Evolutionary conservation across 2,113 vertebrate species (phyloP).

Genomic region (Poeciliopsis retropinna): DNA sequence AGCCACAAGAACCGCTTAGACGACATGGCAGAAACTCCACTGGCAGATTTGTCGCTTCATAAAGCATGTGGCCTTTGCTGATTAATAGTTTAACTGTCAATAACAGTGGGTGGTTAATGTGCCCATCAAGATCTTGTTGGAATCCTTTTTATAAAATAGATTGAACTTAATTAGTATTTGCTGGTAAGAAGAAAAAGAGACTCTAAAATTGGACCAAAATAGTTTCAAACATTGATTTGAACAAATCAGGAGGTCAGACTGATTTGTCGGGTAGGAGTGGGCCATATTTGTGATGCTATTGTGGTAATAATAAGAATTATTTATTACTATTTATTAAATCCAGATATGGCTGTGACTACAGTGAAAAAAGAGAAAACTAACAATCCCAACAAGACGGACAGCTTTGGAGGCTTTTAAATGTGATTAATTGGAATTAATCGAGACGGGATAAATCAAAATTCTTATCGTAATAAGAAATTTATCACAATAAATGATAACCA

Average conservation of each 20-base stretch:
- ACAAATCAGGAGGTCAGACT: neutral
- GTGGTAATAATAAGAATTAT: too few relatives aligned
- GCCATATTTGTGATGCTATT: too few relatives aligned
- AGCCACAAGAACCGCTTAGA: slow-evolving; percentile 25
- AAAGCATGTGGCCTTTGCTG: slow-evolving; percentile 7
- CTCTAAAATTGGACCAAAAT: neutral
- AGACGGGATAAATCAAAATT: too few relatives aligned
- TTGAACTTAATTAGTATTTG: neutral
- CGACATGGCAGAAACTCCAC: slow-evolving; percentile 19
- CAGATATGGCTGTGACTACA: too few relatives aligned
- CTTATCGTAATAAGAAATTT: too few relatives aligned
- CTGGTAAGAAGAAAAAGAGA: neutral
- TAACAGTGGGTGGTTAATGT: slow-evolving; percentile 5
- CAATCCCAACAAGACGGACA: too few relatives aligned
- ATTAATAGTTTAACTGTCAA: neutral
- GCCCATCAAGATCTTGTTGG: neutral
- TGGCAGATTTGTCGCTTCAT: slow-evolving; percentile 38
- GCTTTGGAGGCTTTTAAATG: too few relatives aligned
- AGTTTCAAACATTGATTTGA: neutral
- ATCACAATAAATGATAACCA: too few relatives aligned
- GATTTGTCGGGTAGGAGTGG: too few relatives aligned
- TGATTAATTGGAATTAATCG: too few relatives aligned
- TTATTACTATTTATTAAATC: too few relatives aligned
- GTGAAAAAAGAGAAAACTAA: too few relatives aligned
- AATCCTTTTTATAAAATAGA: neutral